Conservation (phyloP, 2,797 vertebrate species). For the Simalia tracyae region DNA sequence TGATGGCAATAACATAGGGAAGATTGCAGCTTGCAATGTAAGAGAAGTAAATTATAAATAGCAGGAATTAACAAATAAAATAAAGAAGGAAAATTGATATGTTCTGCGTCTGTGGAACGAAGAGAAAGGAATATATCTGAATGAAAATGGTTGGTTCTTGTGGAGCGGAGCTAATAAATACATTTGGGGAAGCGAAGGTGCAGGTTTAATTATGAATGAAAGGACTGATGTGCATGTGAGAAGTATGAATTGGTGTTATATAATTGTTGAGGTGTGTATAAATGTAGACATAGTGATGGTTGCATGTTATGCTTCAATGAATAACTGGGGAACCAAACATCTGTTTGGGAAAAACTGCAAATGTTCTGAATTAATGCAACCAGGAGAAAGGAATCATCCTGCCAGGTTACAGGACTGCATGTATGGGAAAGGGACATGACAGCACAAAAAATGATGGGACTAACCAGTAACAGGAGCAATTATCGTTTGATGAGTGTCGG, state of each 20-base stretch:
- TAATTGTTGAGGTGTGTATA: background rate
- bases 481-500: too few species aligned
- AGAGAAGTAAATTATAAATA: background rate
- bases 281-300: background rate
- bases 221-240: background rate
- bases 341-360: too few species aligned
- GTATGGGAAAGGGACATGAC: too few species aligned
- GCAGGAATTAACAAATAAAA: background rate
- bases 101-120: background rate
- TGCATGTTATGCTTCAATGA: background rate
- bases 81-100: background rate
- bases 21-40: background rate
- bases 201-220: background rate
- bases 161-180: background rate
- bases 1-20: background rate
- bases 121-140: background rate
- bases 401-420: too few species aligned
- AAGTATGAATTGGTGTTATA: background rate
- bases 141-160: background rate
- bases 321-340: too few species aligned
- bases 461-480: too few species aligned
- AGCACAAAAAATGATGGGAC: too few species aligned
- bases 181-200: background rate
- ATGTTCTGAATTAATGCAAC: too few species aligned
- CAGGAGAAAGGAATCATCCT: too few species aligned